Base-by-base conservation (phyloP, 2,888 invertebrate genomes). In the Dione juno region DNA sequence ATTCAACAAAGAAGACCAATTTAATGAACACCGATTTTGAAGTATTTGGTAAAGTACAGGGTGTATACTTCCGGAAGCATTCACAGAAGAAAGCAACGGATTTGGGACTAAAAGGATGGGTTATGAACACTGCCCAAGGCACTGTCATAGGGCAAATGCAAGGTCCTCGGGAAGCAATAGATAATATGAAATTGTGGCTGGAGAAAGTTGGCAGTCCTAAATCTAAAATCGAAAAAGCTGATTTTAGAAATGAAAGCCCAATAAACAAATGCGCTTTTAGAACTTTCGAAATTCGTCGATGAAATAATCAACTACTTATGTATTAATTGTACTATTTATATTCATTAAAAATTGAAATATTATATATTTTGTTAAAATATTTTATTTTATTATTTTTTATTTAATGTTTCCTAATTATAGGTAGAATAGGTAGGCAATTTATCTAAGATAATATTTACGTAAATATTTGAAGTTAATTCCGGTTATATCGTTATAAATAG, bases 91-190 rank as follows among this genome's bases (percentile, higher is more conserved):
- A 94, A 82, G 95, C 95, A 0, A 87, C 87, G 13, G 94, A 94
- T 76, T 87, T 96, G 16, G 95, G 94, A 1, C 79, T 96, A 7
- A 94, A 91, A 78, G 96, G 96, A 66, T 96, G 96, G 96, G 96
- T 96, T 75, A 96, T 95, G 95, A 97, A 97, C 80, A 96, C 96
- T 0, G 87, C 93, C 8, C 88, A 93, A 75, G 95, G 95, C 0
- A 96, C 96, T 0, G 96, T 96, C 0, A 84, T 94, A 64, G 96
- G 96, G 3, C 92, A 94, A 70, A 70, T 96, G 54, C 95, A 96
- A 88, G 96, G 96, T 1, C 87, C 93, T 13, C 80, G 85, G 63
- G 77, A 80, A 1, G 94, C 94, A 75, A 81, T 96, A 48, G 92
- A 94, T 9, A 92, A 94, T 81, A 96, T 96, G 96, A 93, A 92